Evolutionary conservation across 2,888 invertebrate species (phyloP).

Genomic region (Noctua janthe): DNA sequence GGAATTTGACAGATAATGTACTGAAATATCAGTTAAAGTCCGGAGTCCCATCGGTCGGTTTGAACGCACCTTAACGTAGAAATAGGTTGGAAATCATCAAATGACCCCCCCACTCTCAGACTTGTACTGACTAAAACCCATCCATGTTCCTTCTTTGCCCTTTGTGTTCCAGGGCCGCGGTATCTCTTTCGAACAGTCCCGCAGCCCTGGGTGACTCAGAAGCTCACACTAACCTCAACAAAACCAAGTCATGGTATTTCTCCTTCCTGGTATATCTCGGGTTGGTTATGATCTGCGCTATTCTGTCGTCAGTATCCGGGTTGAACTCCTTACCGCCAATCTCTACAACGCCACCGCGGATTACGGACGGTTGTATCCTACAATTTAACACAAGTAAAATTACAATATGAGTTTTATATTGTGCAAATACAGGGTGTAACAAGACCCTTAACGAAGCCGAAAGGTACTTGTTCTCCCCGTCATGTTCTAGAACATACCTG

Average conservation of each 20-base stretch:
- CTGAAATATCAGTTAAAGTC: too few relatives aligned
- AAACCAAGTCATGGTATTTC: slow-evolving; percentile 85
- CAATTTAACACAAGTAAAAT: slow-evolving; percentile 45
- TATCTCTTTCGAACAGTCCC: too few relatives aligned
- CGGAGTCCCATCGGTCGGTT: neutral
- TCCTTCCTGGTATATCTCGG: slow-evolving; percentile 79
- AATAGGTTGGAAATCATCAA: too few relatives aligned
- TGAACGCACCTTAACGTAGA: too few relatives aligned
- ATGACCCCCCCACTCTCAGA: too few relatives aligned
- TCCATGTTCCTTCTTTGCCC: too few relatives aligned
- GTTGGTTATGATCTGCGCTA: slow-evolving; percentile 76
- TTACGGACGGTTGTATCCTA: slow-evolving; percentile 81
- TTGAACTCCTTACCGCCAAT: slow-evolving; percentile 74
- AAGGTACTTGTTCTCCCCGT: too few relatives aligned
- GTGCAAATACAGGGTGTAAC: neutral
- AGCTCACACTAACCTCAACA: slow-evolving; percentile 78
- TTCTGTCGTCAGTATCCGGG: slow-evolving; percentile 75
- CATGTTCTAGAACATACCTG: too few relatives aligned
- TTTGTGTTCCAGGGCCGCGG: too few relatives aligned
- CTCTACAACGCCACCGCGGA: slow-evolving; percentile 81
- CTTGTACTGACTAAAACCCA: too few relatives aligned
- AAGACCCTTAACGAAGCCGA: too few relatives aligned
- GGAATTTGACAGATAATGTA: too few relatives aligned
- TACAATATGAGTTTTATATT: neutral
- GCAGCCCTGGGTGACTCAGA: neutral